These are phyloP conservation scores for Gymnocypris eckloni DNA, from an alignment of 2,797 vertebrate species.

Conservation along the genomic window DNA sequence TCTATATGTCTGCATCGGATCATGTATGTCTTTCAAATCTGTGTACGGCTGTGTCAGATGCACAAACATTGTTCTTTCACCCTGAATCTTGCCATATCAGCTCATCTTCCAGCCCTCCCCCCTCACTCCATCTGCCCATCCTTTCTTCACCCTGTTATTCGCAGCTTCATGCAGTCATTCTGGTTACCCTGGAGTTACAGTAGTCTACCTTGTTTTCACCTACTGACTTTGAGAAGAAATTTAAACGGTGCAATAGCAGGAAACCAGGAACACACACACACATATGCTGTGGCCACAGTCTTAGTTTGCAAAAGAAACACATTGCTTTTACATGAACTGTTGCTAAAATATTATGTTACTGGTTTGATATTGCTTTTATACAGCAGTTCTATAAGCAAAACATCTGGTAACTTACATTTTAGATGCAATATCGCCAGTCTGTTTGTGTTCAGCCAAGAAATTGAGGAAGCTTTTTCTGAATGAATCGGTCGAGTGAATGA, in stretches of 20 bases:
- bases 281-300: not conserved
- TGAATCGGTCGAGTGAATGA: not conserved
- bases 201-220: not conserved
- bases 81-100: constrained; percentile 20
- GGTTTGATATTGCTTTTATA: not conserved
- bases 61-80: not conserved
- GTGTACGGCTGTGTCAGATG: not conserved
- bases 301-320: not conserved
- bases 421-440: not conserved
- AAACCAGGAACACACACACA: not conserved
- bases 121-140: not conserved
- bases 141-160: not conserved
- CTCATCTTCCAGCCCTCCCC: constrained; percentile 9
- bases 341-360: not conserved
- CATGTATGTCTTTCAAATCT: not conserved
- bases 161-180: not conserved
- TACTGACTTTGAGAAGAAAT: constrained; percentile 18
- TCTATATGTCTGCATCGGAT: not conserved
- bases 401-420: not conserved
- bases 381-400: not conserved
- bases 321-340: not conserved
- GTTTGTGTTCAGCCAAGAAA: not conserved
- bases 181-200: constrained; percentile 16
- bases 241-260: not conserved
- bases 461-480: not conserved